Evolutionary conservation across 2,797 vertebrate genomes (phyloP), one percentile per base, ranked within the genome.

Genomic region (Gambusia yucatana): DNA sequence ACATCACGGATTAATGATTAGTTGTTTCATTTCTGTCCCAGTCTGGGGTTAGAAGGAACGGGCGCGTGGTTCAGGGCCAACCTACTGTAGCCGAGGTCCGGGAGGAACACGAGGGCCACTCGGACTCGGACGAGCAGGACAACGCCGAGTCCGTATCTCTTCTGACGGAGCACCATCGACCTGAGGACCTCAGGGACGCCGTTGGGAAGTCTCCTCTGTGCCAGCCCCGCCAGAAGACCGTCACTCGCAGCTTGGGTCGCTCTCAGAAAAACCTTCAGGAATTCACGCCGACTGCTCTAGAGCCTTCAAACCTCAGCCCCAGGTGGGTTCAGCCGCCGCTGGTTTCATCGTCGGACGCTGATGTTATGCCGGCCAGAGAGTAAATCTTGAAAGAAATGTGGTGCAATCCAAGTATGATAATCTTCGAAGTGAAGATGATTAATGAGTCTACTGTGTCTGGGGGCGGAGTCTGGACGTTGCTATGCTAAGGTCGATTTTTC

Each of bases 301-400:
- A 96, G 78, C 96, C 97, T 25, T 95, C 96, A 71, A 96, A 97
- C 91, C 96, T 99, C 90, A 98, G 98, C 84, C 97, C 97, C 84
- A 97, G 98, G 98, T 98, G 86, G 85, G 74, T 75, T 52, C 25
- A 47, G 55, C 30, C 2, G 0, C 17, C 59, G 72, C 1, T 63
- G 78, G 82, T 81, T 75, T 75, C 6, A 77, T 57, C 14, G 14
- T 57, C n/a, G 61, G 77, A 63, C 57, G 14, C 43, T 43, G 2
- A 10, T 33, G 28, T 30, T 14, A 33, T 17, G 57, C 30, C 11
- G 5, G 22, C 28, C n/a, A 30, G 28, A 30, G 28, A 59, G 25
- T 3, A 59, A 59, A 30, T 28, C 28, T n/a, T 3, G 55, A 57
- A 61, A 30, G 55, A 57, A 57, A 28, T 14, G 13, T 28, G 7